phyloP scores from a whole-genome alignment of 2,113 vertebrate species.

The human region GRCh38 chr1:231889001-231889500 shows the following conservation, averaged over 20 bases:
- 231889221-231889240: not conserved
- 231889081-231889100: too few species aligned
- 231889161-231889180: too few species aligned
- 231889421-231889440: not conserved
- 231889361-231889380: not conserved
- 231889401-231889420: not conserved
- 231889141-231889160: not conserved
- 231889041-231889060: not conserved
- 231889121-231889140: not conserved
- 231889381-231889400: not conserved
- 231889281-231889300: not conserved
- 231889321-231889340: not conserved
- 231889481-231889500: not conserved
- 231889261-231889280: too few species aligned
- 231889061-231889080: not conserved
- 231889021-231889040: not conserved
- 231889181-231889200: not conserved
- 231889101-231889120: not conserved
- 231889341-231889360: not conserved
- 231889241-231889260: too few species aligned
- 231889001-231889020: not conserved
- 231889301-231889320: not conserved
- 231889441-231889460: not conserved
- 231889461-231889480: not conserved
- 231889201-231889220: not conserved